Base-by-base conservation (phyloP, 1,140 invertebrate genomes). In the Campoletis sonorensis region DNA sequence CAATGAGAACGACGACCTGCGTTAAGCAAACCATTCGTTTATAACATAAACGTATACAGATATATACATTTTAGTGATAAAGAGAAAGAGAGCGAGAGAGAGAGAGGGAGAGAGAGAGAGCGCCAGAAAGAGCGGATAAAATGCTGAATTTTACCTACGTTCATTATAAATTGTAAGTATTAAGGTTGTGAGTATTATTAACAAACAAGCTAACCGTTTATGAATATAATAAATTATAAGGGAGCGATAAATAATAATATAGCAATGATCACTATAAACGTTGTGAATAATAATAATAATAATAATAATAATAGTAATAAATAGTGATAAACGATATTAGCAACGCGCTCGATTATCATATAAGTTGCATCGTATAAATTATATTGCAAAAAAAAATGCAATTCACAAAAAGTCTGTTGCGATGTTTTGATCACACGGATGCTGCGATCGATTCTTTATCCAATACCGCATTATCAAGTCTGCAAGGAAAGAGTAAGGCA, bases 121-220 rank as follows among this genome's bases (percentile, higher is more conserved):
- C n/a, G n/a, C n/a, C n/a, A n/a, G n/a, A 33, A 33, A 72, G 13
- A 40, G 11, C 3, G 8, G 72, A 72, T 61, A 71, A 37, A 80
- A 61, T 3, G 84, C 81, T 83, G 83, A 71, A 79, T 75, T 49
- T 76, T 83, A 85, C 84, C 84, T 85, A 85, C 84, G 71, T 81
- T 86, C 79, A 83, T 84, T 88, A 87, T 87, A 84, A 90, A 88
- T 87, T 87, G 85, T 87, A 88, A 89, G 86, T 90, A 89, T 90
- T 88, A 89, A 85, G 90, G 89, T 91, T 90, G 89, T 90, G 90
- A 90, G 82, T 88, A 88, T 84, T 85, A 84, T 83, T 85, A 86
- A 40, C 58, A 82, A 79, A 76, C 10, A 77, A 80, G 45, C 64
- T 71, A 79, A 70, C 64, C 70, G 68, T 49, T 67, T 21, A 76